These are phyloP conservation scores for Vulpes vulpes DNA, from an alignment of 2,113 vertebrate species.

Conservation along the genomic window DNA sequence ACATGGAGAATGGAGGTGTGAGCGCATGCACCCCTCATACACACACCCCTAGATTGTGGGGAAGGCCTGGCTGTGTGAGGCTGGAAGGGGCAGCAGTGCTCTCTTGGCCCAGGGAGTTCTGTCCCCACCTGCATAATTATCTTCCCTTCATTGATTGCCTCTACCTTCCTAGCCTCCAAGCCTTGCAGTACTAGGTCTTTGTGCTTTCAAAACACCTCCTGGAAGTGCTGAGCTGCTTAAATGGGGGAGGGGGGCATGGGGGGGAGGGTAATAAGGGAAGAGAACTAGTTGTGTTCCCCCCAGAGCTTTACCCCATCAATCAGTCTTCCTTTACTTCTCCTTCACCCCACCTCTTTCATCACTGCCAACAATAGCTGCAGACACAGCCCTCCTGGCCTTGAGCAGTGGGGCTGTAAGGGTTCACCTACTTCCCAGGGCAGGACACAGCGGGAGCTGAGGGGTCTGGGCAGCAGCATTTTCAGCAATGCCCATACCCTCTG, in stretches of 20 bases:
- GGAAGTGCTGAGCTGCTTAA: background rate
- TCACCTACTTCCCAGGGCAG: background rate
- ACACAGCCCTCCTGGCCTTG: constrained; percentile 1
- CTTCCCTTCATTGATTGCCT: background rate
- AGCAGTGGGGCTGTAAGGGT: background rate
- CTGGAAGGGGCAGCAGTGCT: background rate
- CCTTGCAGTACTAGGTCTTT: background rate
- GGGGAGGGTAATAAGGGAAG: background rate
- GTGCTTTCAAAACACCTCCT: constrained; percentile 37
- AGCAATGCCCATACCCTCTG: background rate
- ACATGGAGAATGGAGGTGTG: background rate
- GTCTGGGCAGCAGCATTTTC: background rate
- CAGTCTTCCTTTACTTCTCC: background rate
- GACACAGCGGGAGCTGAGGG: background rate
- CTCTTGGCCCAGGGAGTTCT: background rate
- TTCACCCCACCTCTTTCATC: constrained; percentile 7
- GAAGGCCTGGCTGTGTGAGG: background rate
- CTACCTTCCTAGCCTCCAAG: background rate
- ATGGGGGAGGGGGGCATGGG: background rate
- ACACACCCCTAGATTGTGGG: background rate
- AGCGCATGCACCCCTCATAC: background rate
- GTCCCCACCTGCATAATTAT: background rate
- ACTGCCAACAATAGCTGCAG: background rate
- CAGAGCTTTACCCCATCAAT: background rate
- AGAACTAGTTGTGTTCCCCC: background rate